These are phyloP conservation scores for Sapajus apella DNA, from an alignment of 2,113 vertebrate species.

Conservation along the genomic window DNA sequence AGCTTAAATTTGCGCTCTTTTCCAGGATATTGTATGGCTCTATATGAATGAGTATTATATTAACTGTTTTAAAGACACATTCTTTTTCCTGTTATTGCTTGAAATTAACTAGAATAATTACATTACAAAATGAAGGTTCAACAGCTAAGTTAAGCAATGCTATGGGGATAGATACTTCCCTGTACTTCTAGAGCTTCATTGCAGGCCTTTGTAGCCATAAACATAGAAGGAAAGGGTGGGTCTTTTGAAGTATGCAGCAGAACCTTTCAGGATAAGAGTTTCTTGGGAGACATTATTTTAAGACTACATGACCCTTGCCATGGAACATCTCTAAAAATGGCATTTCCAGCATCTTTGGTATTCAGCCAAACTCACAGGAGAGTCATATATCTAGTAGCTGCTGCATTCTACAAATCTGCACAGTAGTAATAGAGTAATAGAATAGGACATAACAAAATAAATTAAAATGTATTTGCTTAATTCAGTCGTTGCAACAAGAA, in stretches of 20 bases:
- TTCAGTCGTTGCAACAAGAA: neutral
- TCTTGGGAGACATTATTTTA: constrained; percentile 36
- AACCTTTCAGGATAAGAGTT: neutral
- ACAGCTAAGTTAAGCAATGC: neutral
- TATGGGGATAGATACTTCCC: neutral
- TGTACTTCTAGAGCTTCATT: neutral
- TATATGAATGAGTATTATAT: neutral
- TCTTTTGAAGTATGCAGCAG: constrained; percentile 31
- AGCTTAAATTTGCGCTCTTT: neutral
- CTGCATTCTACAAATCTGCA: neutral
- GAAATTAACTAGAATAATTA: constrained; percentile 34
- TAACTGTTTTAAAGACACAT: neutral
- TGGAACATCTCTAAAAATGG: neutral
- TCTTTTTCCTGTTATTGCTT: neutral
- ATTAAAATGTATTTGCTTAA: neutral
- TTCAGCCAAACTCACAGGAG: neutral
- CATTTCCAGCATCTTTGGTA: neutral
- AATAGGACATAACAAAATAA: neutral
- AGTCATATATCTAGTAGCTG: neutral
- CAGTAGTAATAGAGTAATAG: neutral
- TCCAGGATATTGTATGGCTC: neutral
- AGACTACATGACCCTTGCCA: neutral
- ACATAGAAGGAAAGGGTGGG: neutral
- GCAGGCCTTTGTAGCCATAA: neutral
- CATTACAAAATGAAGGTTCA: neutral